phyloP scores from a whole-genome alignment of 1,140 invertebrate species.

The Sycobia sp. region DNA sequence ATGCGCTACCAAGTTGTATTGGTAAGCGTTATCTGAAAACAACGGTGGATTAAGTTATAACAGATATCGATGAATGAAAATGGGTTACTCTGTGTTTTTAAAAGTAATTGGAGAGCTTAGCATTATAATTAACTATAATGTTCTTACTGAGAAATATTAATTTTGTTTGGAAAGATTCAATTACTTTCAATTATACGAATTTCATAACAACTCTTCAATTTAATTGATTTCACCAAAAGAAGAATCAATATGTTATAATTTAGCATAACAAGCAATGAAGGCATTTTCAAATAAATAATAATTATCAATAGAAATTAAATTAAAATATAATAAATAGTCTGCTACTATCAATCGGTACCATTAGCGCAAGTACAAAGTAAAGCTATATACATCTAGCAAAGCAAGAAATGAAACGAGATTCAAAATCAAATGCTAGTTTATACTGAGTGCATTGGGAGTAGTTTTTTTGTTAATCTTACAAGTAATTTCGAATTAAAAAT shows the following conservation, averaged over 20 bases:
- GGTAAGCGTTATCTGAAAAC: slow-evolving; percentile 30
- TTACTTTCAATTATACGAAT: not conserved
- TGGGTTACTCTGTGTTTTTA: slow-evolving; percentile 30
- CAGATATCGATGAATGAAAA: slow-evolving; percentile 32
- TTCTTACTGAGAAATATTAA: slow-evolving; percentile 4
- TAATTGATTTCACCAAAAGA: not conserved
- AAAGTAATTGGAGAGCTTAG: slow-evolving; percentile 29
- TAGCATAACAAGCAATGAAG: not conserved
- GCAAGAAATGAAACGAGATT: slow-evolving; percentile 15
- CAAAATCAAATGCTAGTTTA: too few relatives aligned
- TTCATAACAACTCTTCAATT: slow-evolving; percentile 23
- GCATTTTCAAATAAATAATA: not conserved
- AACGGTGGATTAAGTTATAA: slow-evolving; percentile 28
- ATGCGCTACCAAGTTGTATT: slow-evolving; percentile 27
- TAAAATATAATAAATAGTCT: not conserved
- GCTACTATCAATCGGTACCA: not conserved
- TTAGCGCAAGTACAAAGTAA: slow-evolving; percentile 18
- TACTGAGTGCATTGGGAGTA: too few relatives aligned
- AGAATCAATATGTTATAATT: not conserved
- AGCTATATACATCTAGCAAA: slow-evolving; percentile 12
- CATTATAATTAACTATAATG: not conserved
- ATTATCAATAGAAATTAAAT: not conserved
- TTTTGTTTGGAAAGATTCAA: too few relatives aligned
- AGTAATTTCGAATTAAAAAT: too few relatives aligned
- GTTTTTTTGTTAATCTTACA: too few relatives aligned